A percentile compares a stretch with the other conserved stretches of the same genome.
Evolutionary conservation across 1,140 invertebrate genomes (phyloP).

Genomic region (Calosoma granatense): DNA sequence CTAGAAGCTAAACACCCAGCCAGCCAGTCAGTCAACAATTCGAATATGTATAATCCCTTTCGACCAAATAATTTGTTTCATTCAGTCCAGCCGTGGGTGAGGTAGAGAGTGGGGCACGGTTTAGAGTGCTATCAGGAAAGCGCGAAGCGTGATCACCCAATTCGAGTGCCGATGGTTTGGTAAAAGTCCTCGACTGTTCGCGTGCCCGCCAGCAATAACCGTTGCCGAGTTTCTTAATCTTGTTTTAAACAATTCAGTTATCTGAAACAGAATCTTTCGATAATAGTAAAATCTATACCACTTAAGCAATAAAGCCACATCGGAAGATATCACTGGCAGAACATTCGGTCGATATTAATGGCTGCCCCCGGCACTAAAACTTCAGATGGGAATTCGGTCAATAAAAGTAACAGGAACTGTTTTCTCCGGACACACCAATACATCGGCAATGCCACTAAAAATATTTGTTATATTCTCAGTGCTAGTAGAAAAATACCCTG

Average conservation of each 20-base stretch:
- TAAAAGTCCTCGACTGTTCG: not conserved
- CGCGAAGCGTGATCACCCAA: not conserved
- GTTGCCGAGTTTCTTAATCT: conserved; percentile 3
- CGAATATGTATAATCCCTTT: not conserved
- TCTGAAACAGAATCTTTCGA: conserved; percentile 2
- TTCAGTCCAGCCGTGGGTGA: too few species aligned
- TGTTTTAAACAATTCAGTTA: conserved; percentile 9
- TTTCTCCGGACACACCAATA: too few species aligned
- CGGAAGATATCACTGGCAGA: not conserved
- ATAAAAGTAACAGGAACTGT: not conserved
- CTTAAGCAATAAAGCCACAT: conserved; percentile 3
- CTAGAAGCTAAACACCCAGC: not conserved
- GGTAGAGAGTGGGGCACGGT: too few species aligned
- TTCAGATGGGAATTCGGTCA: not conserved
- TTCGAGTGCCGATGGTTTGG: not conserved
- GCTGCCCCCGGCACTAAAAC: not conserved
- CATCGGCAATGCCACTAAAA: not conserved
- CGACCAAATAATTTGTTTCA: not conserved
- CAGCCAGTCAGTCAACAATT: not conserved
- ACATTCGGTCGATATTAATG: conserved; percentile 3
- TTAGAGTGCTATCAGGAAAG: not conserved
- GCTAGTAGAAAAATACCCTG: not conserved
- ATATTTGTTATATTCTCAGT: not conserved
- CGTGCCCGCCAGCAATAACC: not conserved
- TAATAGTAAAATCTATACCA: conserved; percentile 8